Evolutionary conservation across 1,140 invertebrate genomes (phyloP).

Genomic region (Bombus fervidus): DNA sequence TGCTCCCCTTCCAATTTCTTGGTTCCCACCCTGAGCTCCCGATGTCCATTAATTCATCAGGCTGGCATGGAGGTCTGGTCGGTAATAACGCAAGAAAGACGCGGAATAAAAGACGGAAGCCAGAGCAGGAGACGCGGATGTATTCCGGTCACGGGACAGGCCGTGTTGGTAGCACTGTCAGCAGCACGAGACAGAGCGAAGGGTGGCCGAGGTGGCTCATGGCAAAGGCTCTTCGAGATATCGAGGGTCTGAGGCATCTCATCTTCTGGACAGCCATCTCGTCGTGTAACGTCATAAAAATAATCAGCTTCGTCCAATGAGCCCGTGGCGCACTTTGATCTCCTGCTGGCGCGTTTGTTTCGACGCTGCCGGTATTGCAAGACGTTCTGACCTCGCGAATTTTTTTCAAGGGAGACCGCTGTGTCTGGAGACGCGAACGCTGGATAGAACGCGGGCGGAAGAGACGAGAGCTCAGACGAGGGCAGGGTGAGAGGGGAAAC

Average conservation of each 20-base stretch:
- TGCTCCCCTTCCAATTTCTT: not conserved
- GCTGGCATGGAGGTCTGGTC: slow-evolving; percentile 32
- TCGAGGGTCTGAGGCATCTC: slow-evolving; percentile 73
- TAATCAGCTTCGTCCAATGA: slow-evolving; percentile 80
- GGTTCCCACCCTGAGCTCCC: not conserved
- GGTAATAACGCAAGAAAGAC: slow-evolving; percentile 66
- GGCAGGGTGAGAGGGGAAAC: not conserved
- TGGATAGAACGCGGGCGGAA: not conserved
- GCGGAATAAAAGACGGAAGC: slow-evolving; percentile 70
- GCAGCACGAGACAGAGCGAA: slow-evolving; percentile 50
- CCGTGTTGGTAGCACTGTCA: slow-evolving; percentile 56
- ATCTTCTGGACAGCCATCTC: slow-evolving; percentile 73
- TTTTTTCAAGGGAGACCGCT: slow-evolving; percentile 47
- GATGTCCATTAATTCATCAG: slow-evolving; percentile 69
- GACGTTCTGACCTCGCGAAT: slow-evolving; percentile 65
- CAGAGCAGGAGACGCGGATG: slow-evolving; percentile 8
- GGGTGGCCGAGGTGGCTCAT: slow-evolving; percentile 33
- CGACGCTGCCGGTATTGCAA: slow-evolving; percentile 9
- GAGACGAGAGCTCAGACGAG: slow-evolving; percentile 1
- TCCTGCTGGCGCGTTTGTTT: slow-evolving; percentile 62
- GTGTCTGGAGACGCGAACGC: not conserved
- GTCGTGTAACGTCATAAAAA: slow-evolving; percentile 80
- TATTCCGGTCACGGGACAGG: slow-evolving; percentile 80
- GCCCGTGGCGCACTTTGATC: slow-evolving; percentile 77
- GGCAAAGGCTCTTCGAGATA: slow-evolving; percentile 39